Evolutionary conservation across 2,797 vertebrate species (phyloP).

Genomic region (Florisuga fusca): DNA sequence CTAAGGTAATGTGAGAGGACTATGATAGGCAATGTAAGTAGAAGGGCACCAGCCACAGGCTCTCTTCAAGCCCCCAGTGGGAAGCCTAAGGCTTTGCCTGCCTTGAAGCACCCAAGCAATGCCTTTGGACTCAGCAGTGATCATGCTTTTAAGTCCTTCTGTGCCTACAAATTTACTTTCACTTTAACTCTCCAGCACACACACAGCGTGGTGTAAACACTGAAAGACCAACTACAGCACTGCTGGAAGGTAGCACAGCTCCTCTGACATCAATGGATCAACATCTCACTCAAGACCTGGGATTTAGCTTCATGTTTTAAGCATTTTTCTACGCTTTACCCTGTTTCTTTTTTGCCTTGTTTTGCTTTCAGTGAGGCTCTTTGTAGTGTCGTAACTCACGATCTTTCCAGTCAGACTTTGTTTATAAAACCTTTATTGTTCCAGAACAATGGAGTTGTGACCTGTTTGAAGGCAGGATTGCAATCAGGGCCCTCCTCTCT

Average conservation of each 20-base stretch:
- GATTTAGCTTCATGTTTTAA: background rate
- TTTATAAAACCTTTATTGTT: conserved; percentile 66
- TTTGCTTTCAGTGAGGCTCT: conserved; percentile 44
- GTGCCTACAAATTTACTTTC: background rate
- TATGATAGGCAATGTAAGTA: background rate
- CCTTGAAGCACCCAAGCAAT: background rate
- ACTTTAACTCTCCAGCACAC: background rate
- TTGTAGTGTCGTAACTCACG: conserved; percentile 49
- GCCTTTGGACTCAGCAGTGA: conserved; percentile 4
- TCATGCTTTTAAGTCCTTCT: conserved; percentile 17
- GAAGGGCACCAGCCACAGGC: background rate
- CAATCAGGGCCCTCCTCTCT: conserved; percentile 3
- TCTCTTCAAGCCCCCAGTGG: background rate
- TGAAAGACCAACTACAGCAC: background rate
- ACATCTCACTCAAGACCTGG: background rate
- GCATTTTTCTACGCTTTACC: background rate
- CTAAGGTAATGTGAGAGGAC: background rate
- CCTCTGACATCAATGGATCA: background rate
- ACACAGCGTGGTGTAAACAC: background rate
- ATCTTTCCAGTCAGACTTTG: conserved; percentile 37
- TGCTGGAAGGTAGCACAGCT: background rate
- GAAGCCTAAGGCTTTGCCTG: background rate
- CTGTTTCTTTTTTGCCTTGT: background rate
- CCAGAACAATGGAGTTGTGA: conserved; percentile 57
- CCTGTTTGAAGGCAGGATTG: conserved; percentile 14